Evolutionary conservation across 2,888 invertebrate genomes (phyloP).

Genomic region (Latheticus oryzae): DNA sequence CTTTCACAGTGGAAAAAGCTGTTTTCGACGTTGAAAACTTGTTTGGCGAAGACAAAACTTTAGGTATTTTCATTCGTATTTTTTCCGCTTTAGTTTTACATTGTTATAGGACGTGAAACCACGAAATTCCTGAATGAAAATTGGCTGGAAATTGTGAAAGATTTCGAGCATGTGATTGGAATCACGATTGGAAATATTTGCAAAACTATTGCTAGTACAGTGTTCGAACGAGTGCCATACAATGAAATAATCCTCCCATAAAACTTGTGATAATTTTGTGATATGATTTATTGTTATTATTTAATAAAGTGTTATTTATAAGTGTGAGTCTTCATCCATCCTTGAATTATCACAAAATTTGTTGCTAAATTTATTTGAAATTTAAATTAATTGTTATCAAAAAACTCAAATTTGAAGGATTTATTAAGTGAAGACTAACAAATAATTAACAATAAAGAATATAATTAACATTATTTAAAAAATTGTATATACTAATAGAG

Average conservation of each 20-base stretch:
- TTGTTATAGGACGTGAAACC: slow-evolving; percentile 53
- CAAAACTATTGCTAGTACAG: slow-evolving; percentile 41
- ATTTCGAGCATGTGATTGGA: slow-evolving; percentile 45
- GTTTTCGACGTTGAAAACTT: slow-evolving; percentile 52
- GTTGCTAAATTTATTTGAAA: too few relatives aligned
- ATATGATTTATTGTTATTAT: neutral
- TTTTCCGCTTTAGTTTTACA: neutral
- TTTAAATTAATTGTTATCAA: too few relatives aligned
- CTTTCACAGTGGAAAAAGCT: slow-evolving; percentile 44
- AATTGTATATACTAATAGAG: too few relatives aligned
- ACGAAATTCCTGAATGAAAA: slow-evolving; percentile 59
- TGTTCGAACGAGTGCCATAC: slow-evolving; percentile 47
- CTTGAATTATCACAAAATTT: too few relatives aligned
- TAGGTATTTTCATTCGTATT: slow-evolving; percentile 48
- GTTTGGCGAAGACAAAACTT: too few relatives aligned
- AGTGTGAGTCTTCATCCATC: neutral
- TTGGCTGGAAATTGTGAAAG: slow-evolving; percentile 54
- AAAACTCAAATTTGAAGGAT: too few relatives aligned
- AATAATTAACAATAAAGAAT: too few relatives aligned
- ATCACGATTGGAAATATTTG: slow-evolving; percentile 23
- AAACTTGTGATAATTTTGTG: neutral
- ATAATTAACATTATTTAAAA: too few relatives aligned
- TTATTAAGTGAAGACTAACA: too few relatives aligned
- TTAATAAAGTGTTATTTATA: neutral
- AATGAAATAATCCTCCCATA: slow-evolving; percentile 7